These are phyloP conservation scores for Cyprinodon brontotheroides DNA, from an alignment of 2,113 vertebrate genomes.

Conservation along the genomic window DNA sequence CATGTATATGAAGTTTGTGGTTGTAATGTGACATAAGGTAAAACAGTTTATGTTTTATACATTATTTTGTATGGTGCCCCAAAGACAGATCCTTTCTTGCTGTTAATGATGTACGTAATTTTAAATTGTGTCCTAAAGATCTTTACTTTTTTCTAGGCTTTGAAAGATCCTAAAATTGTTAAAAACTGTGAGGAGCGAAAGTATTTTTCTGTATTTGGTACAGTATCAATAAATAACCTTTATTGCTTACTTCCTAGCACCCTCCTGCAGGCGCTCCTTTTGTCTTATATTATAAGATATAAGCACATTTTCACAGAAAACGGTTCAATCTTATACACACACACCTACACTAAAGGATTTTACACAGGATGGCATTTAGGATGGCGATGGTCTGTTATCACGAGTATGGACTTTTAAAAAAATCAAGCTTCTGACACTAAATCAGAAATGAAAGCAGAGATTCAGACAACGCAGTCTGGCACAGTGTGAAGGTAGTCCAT, in stretches of 20 bases:
- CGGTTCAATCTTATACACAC: slow-evolving; percentile 1
- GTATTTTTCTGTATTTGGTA: neutral
- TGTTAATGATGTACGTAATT: too few relatives aligned
- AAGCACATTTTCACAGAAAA: slow-evolving; percentile 13
- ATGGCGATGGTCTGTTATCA: slow-evolving; percentile 34
- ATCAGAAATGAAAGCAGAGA: slow-evolving; percentile 57
- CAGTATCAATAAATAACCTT: slow-evolving; percentile 51
- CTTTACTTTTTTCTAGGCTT: too few relatives aligned
- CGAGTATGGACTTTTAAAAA: slow-evolving; percentile 49
- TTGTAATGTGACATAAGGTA: too few relatives aligned
- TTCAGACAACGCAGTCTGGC: slow-evolving; percentile 55
- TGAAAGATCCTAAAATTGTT: too few relatives aligned
- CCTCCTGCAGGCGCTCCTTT: neutral
- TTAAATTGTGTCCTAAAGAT: too few relatives aligned
- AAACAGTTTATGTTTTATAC: too few relatives aligned
- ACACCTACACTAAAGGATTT: slow-evolving; percentile 21
- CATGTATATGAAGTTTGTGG: too few relatives aligned
- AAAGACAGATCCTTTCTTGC: too few relatives aligned
- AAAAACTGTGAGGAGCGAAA: too few relatives aligned
- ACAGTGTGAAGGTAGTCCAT: slow-evolving; percentile 61
- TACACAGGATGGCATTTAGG: slow-evolving; percentile 31
- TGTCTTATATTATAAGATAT: slow-evolving; percentile 18
- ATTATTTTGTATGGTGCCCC: too few relatives aligned
- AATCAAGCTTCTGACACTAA: slow-evolving; percentile 34
- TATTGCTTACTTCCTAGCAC: slow-evolving; percentile 24